Percentiles rank a stretch among this genome's conserved stretches.
Evolutionary conservation across 2,888 invertebrate genomes (phyloP).

Genomic region (Quadroppia sp.): DNA sequence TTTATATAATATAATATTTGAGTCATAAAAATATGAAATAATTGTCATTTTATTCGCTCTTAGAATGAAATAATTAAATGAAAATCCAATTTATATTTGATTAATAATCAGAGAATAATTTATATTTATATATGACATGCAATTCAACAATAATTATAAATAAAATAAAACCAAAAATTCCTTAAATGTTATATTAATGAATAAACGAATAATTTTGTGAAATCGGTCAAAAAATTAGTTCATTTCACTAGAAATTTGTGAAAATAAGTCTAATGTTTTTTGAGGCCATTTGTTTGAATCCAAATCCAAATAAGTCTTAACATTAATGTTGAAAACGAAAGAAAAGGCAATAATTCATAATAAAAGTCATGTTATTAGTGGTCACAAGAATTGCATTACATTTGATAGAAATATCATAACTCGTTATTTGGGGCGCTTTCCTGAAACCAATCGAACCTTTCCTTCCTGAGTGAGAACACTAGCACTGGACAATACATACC

Average conservation of each 20-base stretch:
- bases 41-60: too few species aligned
- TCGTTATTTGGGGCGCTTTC: conserved; percentile 25
- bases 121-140: too few species aligned
- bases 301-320: not conserved
- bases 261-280: conserved; percentile 10
- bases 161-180: too few species aligned
- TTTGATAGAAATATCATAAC: conserved; percentile 14
- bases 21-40: too few species aligned
- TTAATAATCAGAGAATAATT: too few species aligned
- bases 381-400: conserved; percentile 28
- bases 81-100: too few species aligned
- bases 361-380: conserved; percentile 28
- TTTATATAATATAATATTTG: too few species aligned
- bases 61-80: too few species aligned
- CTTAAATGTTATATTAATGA: not conserved
- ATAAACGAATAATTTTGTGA: too few species aligned
- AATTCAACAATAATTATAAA: too few species aligned
- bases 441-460: conserved; percentile 39
- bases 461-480: conserved; percentile 35
- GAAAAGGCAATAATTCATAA: conserved; percentile 12
- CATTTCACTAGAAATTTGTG: not conserved
- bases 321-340: not conserved
- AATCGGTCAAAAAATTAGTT: too few species aligned
- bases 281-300: not conserved
- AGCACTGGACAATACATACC: conserved; percentile 1